Base-by-base conservation (phyloP, 2,888 invertebrate species). In the Chrysomela aeneicollis region DNA sequence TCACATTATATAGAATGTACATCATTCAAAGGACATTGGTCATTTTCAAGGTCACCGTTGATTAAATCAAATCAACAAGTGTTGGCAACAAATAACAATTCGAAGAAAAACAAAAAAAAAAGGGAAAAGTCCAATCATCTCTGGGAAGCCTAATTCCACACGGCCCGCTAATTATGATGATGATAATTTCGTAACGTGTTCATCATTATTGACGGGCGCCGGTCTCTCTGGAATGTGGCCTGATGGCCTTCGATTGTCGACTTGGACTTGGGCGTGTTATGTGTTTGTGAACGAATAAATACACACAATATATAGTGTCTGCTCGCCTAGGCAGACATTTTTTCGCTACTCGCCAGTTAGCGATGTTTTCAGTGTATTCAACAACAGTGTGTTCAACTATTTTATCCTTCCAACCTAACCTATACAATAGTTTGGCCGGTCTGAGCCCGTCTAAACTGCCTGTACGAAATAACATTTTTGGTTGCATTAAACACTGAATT, bases 171-270 rank as follows among this genome's bases (percentile, higher is more conserved):
- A 42, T 42, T 42, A 42, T 15, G 42, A 42, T 42, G 12, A 42
- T 42, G 63, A 72, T 73, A 70, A 71, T 73, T 74, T 71, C 61
- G 67, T 71, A 71, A 74, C 76, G 72, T 74, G 67, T 71, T 71
- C 64, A 63, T 71, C 64, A 63, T 61, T 57, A 22, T 59, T 30
- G 64, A 66, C 54, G 76, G 76, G 77, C 77, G 76, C 78, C 77
- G 69, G 69, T 69, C 67, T 35, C 64, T 59, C 57, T 71, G 74
- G 78, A 78, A 78, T 78, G 78, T 75, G 66, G 67, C 68, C 70
- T 70, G 77, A 73, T 76, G 77, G 75, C 78, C 78, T 78, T 78
- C 77, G 69, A 69, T 69, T 55, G 63, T 68, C 66, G 63, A 67
- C 63, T 59, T 67, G 67, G 63, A 65, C 63, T 58, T 68, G 68